Base-by-base conservation (phyloP, 2,888 invertebrate genomes). In the Cantharis rustica region DNA sequence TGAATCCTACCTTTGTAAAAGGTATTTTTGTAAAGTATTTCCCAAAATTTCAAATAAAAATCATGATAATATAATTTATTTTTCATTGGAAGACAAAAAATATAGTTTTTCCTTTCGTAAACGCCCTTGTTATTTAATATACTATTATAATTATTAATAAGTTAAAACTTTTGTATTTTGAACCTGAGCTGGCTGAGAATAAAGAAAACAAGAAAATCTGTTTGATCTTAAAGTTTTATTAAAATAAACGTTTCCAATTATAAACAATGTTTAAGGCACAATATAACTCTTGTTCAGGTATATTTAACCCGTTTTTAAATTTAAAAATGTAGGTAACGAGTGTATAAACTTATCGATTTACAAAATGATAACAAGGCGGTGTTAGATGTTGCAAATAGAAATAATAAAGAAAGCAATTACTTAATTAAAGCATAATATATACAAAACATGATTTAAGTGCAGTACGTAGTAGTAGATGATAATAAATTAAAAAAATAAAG, bases 191-290 rank as follows among this genome's bases (percentile, higher is more conserved):
- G 1, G 47, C n/a, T 1, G 47, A 47, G 47, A 47, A 5, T n/a
- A 75, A 75, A 68, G 17, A 73, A 70, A 70, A 62, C 23, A 11
- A 20, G n/a, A 47, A 68, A 26, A 10, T 16, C 62, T 62, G 68
- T 79, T 80, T 80, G 79, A 80, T 79, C 79, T 82, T 81, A 80
- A 81, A 77, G 69, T 82, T 82, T 81, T 79, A 79, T 83, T 80
- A 80, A 81, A 81, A 80, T 82, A 81, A 80, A 81, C 81, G 81
- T 79, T 76, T 80, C 78, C 80, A 81, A 81, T 80, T 80, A 80
- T 81, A 81, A 81, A 82, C 80, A 81, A 81, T 80, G 80, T 81
- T 81, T 84, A 86, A 85, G 85, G 86, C 86, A 86, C 85, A 84
- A 84, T 84, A 83, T 82, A 82, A 80, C 80, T 79, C 23, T 78